Evolutionary conservation across 2,113 vertebrate genomes (phyloP), one percentile per base, ranked within the genome.

Genomic region (Crotalus horridus): DNA sequence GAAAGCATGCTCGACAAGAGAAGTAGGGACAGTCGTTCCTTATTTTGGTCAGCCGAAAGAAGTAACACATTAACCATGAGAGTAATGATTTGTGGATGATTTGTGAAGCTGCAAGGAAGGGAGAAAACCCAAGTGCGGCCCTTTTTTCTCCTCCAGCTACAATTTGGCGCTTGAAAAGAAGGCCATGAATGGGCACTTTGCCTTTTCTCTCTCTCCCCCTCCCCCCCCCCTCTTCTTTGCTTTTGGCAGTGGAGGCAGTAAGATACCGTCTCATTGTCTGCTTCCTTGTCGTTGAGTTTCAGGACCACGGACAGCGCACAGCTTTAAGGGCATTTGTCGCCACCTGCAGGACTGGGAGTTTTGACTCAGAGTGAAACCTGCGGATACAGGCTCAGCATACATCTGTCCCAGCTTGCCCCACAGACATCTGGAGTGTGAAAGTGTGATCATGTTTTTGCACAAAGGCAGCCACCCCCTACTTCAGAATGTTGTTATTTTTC

Each of bases 301-400:
- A 97, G 97, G 89, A 97, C 96, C 95, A 7, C 56, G 97, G 96
- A 97, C 96, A 97, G 97, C 92, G 94, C 95, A 20, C 21, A 64
- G n/a, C 94, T 95, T 46, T 17, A 39, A 97, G 94, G 95, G 48
- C 17, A 88, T 94, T 91, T 95, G 96, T 95, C 96, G 97, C 97
- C 97, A 97, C 96, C 97, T 89, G 89, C 61, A 64, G 64, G 2
- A 6, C 12, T 89, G 3, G 26, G 51, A 88, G 29, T 88, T 55
- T 88, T 29, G 8, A n/a, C 74, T 81, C 33, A 6, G 74, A 81
- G 1, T 43, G 33, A 81, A 43, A 81, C 17, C 74, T 20, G 33
- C 17, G 6, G 33, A 21, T 81, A 7, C 33, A 81, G 74, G 2
- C 74, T 39, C 33, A 43, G 74, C 33, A 33, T 21, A 43, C 33